These are phyloP conservation scores for Macrophya annulata DNA, from an alignment of 2,888 invertebrate genomes.

Conservation along the genomic window DNA sequence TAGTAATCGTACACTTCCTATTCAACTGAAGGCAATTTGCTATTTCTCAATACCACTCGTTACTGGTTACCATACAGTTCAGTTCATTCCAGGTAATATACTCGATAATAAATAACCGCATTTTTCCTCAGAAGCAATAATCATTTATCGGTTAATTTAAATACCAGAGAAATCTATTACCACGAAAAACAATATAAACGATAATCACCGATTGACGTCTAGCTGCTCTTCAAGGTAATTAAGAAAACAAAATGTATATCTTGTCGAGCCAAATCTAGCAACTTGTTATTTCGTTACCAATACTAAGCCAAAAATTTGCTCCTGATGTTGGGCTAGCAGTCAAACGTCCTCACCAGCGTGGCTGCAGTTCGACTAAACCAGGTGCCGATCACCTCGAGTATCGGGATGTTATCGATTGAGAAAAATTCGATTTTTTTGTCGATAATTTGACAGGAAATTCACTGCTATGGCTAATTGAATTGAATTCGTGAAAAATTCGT, in stretches of 20 bases:
- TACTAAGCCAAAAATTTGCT: conserved; percentile 22
- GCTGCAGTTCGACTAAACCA: conserved; percentile 21
- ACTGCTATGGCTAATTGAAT: not conserved
- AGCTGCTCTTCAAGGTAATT: not conserved
- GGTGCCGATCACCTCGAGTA: not conserved
- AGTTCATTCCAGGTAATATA: not conserved
- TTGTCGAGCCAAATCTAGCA: not conserved
- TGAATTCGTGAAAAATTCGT: not conserved
- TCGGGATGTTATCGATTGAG: not conserved
- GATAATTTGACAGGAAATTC: not conserved
- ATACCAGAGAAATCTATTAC: not conserved
- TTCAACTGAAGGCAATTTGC: not conserved
- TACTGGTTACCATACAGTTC: not conserved
- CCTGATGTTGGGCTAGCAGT: conserved; percentile 47
- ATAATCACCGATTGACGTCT: not conserved
- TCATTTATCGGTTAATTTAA: not conserved
- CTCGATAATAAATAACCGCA: not conserved
- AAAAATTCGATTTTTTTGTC: not conserved
- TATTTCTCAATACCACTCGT: not conserved
- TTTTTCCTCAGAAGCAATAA: not conserved
- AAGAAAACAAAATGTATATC: not conserved
- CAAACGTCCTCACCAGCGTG: conserved; percentile 32
- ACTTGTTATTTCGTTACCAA: not conserved
- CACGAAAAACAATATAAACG: not conserved
- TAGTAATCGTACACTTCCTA: conserved; percentile 25